Evolutionary conservation across 1,140 invertebrate genomes (phyloP), one percentile per base, ranked within the genome.

Genomic region (Halesus radiatus): DNA sequence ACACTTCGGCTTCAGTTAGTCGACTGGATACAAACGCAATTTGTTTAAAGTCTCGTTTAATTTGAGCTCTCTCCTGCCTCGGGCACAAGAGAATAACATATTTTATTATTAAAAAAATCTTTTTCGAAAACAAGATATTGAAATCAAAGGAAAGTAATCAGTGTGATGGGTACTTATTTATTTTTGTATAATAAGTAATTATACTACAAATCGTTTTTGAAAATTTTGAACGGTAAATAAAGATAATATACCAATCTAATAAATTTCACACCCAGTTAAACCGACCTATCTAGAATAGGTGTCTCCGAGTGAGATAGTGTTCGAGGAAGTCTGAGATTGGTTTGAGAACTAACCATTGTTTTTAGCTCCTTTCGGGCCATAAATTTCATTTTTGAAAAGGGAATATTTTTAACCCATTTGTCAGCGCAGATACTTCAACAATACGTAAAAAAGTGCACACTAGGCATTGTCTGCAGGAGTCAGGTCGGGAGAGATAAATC

Each of bases 21-120:
- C 32, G 23, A 23, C 78, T 53, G 20, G 73, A 80, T 72, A 80
- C 78, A 75, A 75, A 80, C 56, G 78, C 78, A 80, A 80, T 80
- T 80, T 75, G 78, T 72, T 80, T 80, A 80, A 80, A 80, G 78
- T 75, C 26, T 29, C 54, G 56, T 64, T 75, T 75, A 64, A 75
- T 50, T 45, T 64, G 26, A 45, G 20, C 66, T 16, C 32, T 37
- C 37, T 13, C 4, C 23, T 20, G 18, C 66, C 16, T 32, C 29
- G 66, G 20, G n/a, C 16, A 64, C 32, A 32, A 20, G 66, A 64
- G 58, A 60, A 16, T 13, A n/a, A 7, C n/a, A 79, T 79, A 58
- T 64, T 79, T 79, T 79, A 72, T 60, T 79, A 73, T 26, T n/a
- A 45, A 23, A 22, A 76, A 16, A n/a, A 4, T 56, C 56, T 56